phyloP scores from a whole-genome alignment of 2,113 vertebrate genomes.

The Vicugna pacos region DNA sequence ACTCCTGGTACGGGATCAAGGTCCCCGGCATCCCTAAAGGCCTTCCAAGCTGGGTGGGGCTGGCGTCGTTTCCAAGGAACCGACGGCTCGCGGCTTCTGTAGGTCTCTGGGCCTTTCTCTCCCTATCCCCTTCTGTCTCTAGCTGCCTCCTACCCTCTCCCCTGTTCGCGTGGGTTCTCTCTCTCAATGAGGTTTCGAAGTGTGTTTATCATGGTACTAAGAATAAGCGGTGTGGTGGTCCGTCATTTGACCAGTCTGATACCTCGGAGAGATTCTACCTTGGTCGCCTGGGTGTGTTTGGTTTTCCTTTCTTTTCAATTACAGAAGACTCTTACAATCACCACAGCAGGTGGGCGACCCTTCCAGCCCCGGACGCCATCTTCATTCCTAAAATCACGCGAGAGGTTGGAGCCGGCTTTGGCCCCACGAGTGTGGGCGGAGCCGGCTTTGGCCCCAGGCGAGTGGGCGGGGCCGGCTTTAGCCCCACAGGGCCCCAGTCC shows the following conservation, averaged over 20 bases:
- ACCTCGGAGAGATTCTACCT: not conserved
- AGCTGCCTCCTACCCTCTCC: not conserved
- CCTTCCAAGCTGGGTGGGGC: not conserved
- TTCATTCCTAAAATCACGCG: not conserved
- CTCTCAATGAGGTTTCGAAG: not conserved
- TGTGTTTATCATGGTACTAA: not conserved
- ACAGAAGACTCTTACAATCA: not conserved
- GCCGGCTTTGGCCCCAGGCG: rapidly evolving
- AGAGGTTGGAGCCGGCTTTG: not conserved
- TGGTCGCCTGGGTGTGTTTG: not conserved
- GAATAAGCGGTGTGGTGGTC: not conserved
- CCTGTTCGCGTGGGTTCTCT: not conserved
- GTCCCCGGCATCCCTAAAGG: not conserved
- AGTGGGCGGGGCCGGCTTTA: not conserved
- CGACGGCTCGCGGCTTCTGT: not conserved
- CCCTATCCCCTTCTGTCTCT: not conserved
- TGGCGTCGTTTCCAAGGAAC: rapidly evolving
- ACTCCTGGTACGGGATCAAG: not conserved
- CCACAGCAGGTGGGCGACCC: not conserved
- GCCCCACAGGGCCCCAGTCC: not conserved
- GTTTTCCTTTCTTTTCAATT: not conserved
- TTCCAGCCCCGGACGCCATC: rapidly evolving
- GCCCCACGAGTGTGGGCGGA: rapidly evolving
- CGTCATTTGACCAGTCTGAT: not conserved
- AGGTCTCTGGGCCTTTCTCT: not conserved